Conservation (phyloP, 2,797 vertebrate genomes). For the Dendrocincla fuliginosa region DNA sequence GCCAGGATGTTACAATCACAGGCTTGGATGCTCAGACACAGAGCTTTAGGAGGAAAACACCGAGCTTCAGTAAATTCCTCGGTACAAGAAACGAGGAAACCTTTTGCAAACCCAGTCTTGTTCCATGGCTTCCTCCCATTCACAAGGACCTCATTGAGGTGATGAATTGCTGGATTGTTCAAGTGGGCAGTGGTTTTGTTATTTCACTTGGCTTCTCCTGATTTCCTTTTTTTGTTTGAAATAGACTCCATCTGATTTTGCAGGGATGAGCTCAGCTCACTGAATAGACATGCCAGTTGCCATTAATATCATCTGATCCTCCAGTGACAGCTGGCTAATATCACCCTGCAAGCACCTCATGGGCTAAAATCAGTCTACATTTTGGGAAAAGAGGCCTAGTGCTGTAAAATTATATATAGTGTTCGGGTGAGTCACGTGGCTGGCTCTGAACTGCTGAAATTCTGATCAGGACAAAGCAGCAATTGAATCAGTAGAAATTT, state of each 20-base stretch:
- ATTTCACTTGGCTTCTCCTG: neutral
- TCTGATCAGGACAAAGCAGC: neutral
- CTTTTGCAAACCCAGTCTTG: neutral
- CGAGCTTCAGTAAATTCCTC: neutral
- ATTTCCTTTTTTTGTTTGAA: constrained; percentile 17
- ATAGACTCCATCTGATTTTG: neutral
- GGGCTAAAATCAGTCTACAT: neutral
- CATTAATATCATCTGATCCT: constrained; percentile 35
- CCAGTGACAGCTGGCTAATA: constrained; percentile 39
- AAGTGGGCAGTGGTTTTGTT: neutral
- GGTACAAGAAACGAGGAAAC: neutral
- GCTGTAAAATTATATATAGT: neutral
- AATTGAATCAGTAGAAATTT: neutral
- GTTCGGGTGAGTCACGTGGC: fast-evolving
- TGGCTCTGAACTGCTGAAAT: neutral
- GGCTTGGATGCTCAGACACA: neutral
- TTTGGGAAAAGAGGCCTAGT: neutral
- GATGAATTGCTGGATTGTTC: neutral
- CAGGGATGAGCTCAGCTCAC: neutral
- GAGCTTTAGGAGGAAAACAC: neutral
- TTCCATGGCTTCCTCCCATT: neutral
- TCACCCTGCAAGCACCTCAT: neutral
- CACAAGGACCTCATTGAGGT: neutral
- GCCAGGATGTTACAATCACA: neutral
- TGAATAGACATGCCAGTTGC: constrained; percentile 16